Evolutionary conservation across 2,113 vertebrate genomes (phyloP).

Genomic region (Gymnobelideus leadbeateri): DNA sequence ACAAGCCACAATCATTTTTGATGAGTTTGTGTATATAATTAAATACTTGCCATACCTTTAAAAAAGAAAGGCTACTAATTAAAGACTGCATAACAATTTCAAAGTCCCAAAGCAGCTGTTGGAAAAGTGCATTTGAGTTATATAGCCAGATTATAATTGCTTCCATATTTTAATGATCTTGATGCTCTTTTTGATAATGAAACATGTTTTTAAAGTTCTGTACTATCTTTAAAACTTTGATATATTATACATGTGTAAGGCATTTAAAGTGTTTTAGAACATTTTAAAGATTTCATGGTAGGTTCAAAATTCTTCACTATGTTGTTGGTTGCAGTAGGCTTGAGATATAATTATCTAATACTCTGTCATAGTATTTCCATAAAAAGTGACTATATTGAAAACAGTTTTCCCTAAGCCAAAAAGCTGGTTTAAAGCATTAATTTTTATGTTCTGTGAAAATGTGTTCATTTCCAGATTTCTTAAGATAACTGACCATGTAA

Average conservation of each 20-base stretch:
- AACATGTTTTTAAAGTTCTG: conserved; percentile 46
- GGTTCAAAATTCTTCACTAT: conserved; percentile 74
- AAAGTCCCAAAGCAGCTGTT: conserved; percentile 50
- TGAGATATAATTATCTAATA: conserved; percentile 65
- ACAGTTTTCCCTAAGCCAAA: conserved; percentile 56
- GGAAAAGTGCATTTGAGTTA: conserved; percentile 56
- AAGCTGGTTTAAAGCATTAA: conserved; percentile 53
- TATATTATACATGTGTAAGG: conserved; percentile 55
- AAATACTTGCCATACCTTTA: conserved; percentile 48
- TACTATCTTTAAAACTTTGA: conserved; percentile 51
- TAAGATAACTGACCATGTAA: conserved; percentile 2
- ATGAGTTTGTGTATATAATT: conserved; percentile 50
- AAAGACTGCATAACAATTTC: conserved; percentile 44
- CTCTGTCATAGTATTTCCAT: conserved; percentile 60
- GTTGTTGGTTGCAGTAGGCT: conserved; percentile 64
- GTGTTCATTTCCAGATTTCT: conserved; percentile 55
- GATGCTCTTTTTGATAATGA: conserved; percentile 52
- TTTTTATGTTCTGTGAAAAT: conserved; percentile 57
- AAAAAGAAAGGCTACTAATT: conserved; percentile 63
- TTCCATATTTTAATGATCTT: conserved; percentile 54
- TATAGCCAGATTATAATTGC: conserved; percentile 35
- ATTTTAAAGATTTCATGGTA: conserved; percentile 47
- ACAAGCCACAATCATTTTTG: conserved; percentile 39
- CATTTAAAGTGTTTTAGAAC: conserved; percentile 58
- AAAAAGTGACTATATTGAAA: conserved; percentile 57